Evolutionary conservation across 2,888 invertebrate species (phyloP), one percentile per base, ranked within the genome.

Genomic region (Crioceris asparagi): DNA sequence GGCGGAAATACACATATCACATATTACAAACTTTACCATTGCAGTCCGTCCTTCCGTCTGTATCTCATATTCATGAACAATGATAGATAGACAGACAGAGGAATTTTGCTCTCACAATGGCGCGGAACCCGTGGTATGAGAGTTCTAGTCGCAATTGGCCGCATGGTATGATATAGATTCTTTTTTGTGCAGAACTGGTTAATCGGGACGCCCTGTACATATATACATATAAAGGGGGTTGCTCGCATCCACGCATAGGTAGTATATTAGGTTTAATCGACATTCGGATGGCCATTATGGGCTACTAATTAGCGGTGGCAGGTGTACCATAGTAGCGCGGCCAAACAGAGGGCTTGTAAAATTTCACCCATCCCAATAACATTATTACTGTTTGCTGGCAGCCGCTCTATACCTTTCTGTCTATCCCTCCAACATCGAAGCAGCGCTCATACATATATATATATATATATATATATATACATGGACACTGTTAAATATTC

Each of bases 251-350:
- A 45, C 43, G 43, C 46, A 6, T 42, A 11, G 48, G 54, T 50
- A 57, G 53, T 62, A 61, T 62, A 62, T 62, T 62, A 60, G 60
- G 57, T 60, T 60, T 62, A 61, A 62, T 64, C 62, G 62, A 62
- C 62, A 61, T 58, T 58, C 53, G 58, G 56, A 57, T 55, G 58
- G 60, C 60, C 60, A 61, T 63, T 63, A 63, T 58, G 59, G 60
- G 55, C 62, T 59, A 61, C 62, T 64, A 64, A 63, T 64, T 64
- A 63, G 64, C 56, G 61, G 62, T 60, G 62, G 60, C 64, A 64
- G 64, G 64, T 64, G 64, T 57, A 59, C 56, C 55, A 54, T 59
- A 57, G 43, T 27, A 15, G 6, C 56, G 57, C 55, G 52, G 54
- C 59, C 56, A 51, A 53, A 46, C 47, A 12, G 27, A 27, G 53